Base-by-base conservation (phyloP, 2,888 invertebrate genomes). In the Drosophila subquinaria region DNA sequence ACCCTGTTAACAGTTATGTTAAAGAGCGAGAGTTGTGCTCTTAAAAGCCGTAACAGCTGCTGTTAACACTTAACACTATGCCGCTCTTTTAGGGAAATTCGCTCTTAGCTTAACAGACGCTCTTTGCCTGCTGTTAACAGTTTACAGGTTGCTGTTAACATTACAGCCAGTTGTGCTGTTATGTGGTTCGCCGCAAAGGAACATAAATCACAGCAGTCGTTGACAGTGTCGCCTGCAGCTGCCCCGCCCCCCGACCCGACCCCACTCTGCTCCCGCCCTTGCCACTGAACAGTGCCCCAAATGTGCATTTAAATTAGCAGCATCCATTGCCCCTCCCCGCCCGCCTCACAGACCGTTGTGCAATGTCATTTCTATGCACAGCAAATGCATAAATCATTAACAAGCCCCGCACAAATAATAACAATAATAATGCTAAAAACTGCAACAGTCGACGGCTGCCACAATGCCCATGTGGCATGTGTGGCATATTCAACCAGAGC, bases 231-330 rank as follows among this genome's bases (percentile, higher is more conserved):
- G 47, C 47, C 52, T 43, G 64, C 59, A n/a, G 5, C 15, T 15
- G 17, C 20, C 8, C 15, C 15, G 23, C 43, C 42, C 35, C 13
- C 3, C 17, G 36, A 38, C 35, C 13, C 3, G 4, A 5, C 27
- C 20, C 33, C 36, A 13, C 35, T 10, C 35, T 17, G 17, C 51
- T 13, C 6, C 36, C 10, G 40, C 6, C 33, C 3, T 6, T 43
- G 38, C 67, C 51, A 50, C 20, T 11, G 43, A 23, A 15, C 17
- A 53, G 60, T 87, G 84, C 55, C 87, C 85, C 84, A 85, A 85
- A 85, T 87, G 84, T 87, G 84, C 84, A 85, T 87, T 85, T 85
- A 85, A 87, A 87, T 88, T 85, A 82, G 88, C 81, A 55, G 51
- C 36, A 57, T 47, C 45, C 57, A 56, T 23, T 50, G 53, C 27